Percentiles rank a stretch among this genome's conserved stretches.
These are phyloP conservation scores for Zosterops hypoxanthus DNA, from an alignment of 2,113 vertebrate species.

Conservation along the genomic window DNA sequence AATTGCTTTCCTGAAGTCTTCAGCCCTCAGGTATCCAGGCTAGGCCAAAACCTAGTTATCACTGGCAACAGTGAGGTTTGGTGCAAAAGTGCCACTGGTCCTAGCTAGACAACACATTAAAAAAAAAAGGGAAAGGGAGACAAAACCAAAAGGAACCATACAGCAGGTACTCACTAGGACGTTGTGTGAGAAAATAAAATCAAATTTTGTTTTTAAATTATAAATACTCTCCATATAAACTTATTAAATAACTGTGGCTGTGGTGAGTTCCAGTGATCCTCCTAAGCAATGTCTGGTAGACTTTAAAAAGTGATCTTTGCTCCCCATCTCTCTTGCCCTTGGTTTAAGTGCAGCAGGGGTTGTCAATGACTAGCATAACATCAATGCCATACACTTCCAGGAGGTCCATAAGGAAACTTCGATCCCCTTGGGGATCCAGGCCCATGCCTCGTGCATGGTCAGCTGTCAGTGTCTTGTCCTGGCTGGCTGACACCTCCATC, in stretches of 20 bases:
- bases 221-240: constrained; percentile 62
- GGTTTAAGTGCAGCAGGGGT: constrained; percentile 90
- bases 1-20: constrained; percentile 44
- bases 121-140: neutral
- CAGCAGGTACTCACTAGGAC: neutral
- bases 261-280: constrained; percentile 33
- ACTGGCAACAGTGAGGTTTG: constrained; percentile 8
- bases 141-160: neutral
- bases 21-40: neutral
- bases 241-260: constrained; percentile 54
- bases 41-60: constrained; percentile 15
- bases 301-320: constrained; percentile 29
- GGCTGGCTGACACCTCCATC: constrained; percentile 88
- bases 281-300: constrained; percentile 2
- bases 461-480: constrained; percentile 90
- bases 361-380: constrained; percentile 93
- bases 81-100: constrained; percentile 26
- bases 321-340: neutral
- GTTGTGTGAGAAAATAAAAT: constrained; percentile 28
- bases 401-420: constrained; percentile 92
- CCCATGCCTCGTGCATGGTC: constrained; percentile 96
- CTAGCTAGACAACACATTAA: neutral
- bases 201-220: constrained; percentile 52
- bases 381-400: constrained; percentile 95
- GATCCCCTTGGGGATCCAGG: constrained; percentile 92